Base-by-base conservation (phyloP, 2,113 vertebrate species). In the Coptodon rendalli region DNA sequence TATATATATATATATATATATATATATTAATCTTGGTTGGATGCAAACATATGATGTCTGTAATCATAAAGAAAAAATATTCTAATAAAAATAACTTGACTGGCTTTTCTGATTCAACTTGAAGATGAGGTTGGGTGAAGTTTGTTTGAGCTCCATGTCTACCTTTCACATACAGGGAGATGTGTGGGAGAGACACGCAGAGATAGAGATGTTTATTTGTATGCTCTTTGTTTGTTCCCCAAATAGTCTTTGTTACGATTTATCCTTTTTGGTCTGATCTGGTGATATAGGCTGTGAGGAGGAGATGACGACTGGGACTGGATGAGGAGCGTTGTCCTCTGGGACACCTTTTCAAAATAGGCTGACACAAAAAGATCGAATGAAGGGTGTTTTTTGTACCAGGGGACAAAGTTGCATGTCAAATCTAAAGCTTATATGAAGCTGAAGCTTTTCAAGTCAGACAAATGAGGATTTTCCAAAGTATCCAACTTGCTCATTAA, bases 61-160 rank as follows among this genome's bases (percentile, higher is more conserved):
- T 82, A 79, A 89, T 86, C 83, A 86, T 53, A 52, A 84, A 48
- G 50, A 85, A 85, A 81, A 82, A 52, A 2, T n/a, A 78, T n/a
- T n/a, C 9, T 7, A 34, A 45, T 90, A n/a, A 79, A 90, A 92
- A 88, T 88, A 88, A 84, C 88, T 45, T 52, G 3, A 52, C 80
- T 78, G 76, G n/a, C 16, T 87, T 79, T 61, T 84, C 50, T 80
- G 34, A 86, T 56, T 82, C 80, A 81, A 79, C 73, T 50, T 78
- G 27, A 78, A 86, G 52, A 53, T 85, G 24, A 83, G 48, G 80
- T 29, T 68, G 80, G 85, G 82, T 36, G 59, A 86, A 9, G 34
- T 66, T 86, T 81, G 81, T 88, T 83, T 88, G 61, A 78, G 80
- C 54, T 87, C 22, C 43, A 13, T 43, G 45, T 84, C 80, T 87